These are phyloP conservation scores for Hydraecia micacea DNA, from an alignment of 2,888 invertebrate genomes.

Conservation along the genomic window DNA sequence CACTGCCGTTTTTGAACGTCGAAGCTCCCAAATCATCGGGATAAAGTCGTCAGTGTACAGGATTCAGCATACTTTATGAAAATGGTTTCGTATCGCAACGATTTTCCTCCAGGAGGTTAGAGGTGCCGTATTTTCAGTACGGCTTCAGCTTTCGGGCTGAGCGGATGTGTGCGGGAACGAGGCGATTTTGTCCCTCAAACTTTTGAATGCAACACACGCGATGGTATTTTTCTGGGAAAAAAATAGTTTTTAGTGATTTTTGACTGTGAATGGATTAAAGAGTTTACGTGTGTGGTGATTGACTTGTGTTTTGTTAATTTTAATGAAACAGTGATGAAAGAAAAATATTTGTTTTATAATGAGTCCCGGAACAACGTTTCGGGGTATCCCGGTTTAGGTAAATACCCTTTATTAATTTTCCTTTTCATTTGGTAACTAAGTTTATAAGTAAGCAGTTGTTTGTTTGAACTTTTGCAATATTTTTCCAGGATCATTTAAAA, in stretches of 20 bases:
- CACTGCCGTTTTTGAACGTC: conserved; percentile 20
- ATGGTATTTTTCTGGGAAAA: conserved; percentile 48
- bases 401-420: conserved; percentile 64
- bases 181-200: conserved; percentile 80
- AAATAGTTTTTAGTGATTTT: conserved; percentile 45
- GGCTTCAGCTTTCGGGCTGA: conserved; percentile 81
- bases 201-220: conserved; percentile 70
- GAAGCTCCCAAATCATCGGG: not conserved
- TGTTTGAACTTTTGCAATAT: not conserved
- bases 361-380: conserved; percentile 68
- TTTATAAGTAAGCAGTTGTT: not conserved
- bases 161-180: conserved; percentile 71
- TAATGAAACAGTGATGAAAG: conserved; percentile 65
- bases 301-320: conserved; percentile 68
- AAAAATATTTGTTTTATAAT: conserved; percentile 64
- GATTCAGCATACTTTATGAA: conserved; percentile 22
- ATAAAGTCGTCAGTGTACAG: conserved; percentile 38
- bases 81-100: conserved; percentile 51
- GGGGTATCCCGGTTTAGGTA: conserved; percentile 79
- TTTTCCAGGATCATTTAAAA: not conserved
- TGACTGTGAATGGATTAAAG: conserved; percentile 56
- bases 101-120: conserved; percentile 60
- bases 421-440: conserved; percentile 22
- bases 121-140: conserved; percentile 74
- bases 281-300: conserved; percentile 60